These are phyloP conservation scores for Lordiphosa mommai DNA, from an alignment of 1,140 invertebrate species.

Conservation along the genomic window DNA sequence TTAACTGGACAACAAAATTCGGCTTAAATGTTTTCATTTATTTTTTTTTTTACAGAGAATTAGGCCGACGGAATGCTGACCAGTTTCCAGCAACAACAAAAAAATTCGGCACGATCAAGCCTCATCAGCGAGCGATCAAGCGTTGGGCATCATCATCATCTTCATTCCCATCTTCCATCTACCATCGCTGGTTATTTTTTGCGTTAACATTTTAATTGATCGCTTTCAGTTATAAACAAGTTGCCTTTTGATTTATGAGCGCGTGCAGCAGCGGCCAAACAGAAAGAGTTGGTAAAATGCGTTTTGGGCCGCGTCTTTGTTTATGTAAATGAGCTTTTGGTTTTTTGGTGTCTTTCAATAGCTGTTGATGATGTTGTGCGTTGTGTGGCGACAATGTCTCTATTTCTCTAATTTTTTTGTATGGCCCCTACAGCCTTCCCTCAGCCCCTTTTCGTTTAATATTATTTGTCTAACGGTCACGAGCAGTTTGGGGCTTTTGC, in stretches of 20 bases:
- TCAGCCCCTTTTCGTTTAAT: conserved; percentile 37
- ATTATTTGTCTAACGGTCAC: conserved; percentile 76
- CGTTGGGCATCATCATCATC: conserved; percentile 42
- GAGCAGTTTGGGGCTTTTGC: conserved; percentile 57
- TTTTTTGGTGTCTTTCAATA: conserved; percentile 55
- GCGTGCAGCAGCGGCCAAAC: conserved; percentile 24
- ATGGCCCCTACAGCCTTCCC: conserved; percentile 29
- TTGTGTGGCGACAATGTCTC: conserved; percentile 65
- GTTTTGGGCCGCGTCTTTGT: conserved; percentile 12
- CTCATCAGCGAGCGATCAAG: conserved; percentile 46
- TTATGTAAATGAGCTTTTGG: conserved; percentile 37
- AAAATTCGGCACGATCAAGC: conserved; percentile 73
- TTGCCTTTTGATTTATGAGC: conserved; percentile 55
- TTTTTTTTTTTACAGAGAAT: conserved; percentile 48
- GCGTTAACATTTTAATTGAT: conserved; percentile 77
- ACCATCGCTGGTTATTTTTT: conserved; percentile 47
- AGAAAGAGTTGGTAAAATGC: neutral
- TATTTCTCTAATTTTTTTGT: conserved; percentile 67
- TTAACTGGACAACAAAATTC: conserved; percentile 43
- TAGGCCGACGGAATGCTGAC: conserved; percentile 59
- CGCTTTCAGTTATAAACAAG: conserved; percentile 77
- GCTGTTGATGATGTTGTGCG: conserved; percentile 70
- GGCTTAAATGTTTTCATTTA: conserved; percentile 28
- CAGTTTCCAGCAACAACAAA: conserved; percentile 35
- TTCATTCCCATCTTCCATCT: conserved; percentile 36